Percentiles rank a stretch among this genome's conserved stretches.
These are phyloP conservation scores for Chymomyza fuscimana DNA, from an alignment of 2,888 invertebrate species.

Conservation along the genomic window DNA sequence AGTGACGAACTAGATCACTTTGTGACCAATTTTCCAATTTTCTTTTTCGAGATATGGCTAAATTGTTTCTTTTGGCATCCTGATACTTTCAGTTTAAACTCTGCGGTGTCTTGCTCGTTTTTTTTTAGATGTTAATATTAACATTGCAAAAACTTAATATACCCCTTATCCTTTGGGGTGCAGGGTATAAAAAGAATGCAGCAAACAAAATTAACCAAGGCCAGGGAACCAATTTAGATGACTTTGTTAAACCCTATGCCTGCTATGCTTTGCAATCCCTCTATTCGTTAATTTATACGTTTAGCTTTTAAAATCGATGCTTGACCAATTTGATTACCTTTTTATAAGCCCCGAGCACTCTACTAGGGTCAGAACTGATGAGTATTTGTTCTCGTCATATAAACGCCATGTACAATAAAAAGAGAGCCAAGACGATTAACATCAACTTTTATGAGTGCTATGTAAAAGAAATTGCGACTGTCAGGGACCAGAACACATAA, in stretches of 20 bases:
- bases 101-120: too few species aligned
- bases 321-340: constrained; percentile 31
- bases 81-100: too few species aligned
- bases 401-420: constrained; percentile 53
- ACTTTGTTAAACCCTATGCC: neutral
- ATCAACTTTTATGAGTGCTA: constrained; percentile 50
- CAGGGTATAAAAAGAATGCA: neutral
- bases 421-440: constrained; percentile 40
- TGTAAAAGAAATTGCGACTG: constrained; percentile 1
- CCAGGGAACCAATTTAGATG: neutral
- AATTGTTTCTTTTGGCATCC: too few species aligned
- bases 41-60: too few species aligned
- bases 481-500: constrained; percentile 32
- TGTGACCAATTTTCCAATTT: too few species aligned
- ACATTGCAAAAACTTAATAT: constrained; percentile 28
- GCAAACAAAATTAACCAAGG: neutral
- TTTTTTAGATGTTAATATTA: too few species aligned
- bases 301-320: constrained; percentile 27
- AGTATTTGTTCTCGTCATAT: constrained; percentile 38
- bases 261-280: neutral
- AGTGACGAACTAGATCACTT: too few species aligned
- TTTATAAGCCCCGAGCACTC: neutral
- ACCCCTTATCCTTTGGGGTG: too few species aligned
- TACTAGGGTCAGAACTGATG: neutral
- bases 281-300: neutral